Percentiles rank a stretch among this genome's conserved stretches.
phyloP scores from a whole-genome alignment of 2,797 vertebrate species.

The Siniperca scherzeri region DNA sequence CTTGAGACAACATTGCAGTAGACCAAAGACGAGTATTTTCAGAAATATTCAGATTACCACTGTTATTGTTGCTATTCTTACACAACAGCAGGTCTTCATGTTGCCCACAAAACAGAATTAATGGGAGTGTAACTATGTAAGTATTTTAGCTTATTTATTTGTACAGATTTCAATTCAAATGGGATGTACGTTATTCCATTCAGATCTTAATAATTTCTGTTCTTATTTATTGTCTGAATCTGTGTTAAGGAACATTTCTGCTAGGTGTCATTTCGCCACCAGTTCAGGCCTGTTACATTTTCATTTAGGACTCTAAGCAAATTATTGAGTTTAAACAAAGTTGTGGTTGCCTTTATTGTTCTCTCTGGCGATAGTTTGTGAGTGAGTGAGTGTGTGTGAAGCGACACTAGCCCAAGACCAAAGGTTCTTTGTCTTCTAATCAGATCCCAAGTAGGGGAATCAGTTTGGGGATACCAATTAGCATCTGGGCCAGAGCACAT shows the following conservation, averaged over 20 bases:
- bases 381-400: neutral
- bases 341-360: conserved; percentile 31
- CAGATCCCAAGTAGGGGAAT: conserved; percentile 52
- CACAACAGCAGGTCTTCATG: neutral
- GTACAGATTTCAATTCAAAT: conserved; percentile 21
- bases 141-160: neutral
- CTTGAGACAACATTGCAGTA: conserved; percentile 34
- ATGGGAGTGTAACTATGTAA: neutral
- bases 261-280: neutral
- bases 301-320: conserved; percentile 57
- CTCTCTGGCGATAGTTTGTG: conserved; percentile 22
- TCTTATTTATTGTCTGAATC: conserved; percentile 9
- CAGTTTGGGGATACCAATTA: conserved; percentile 73
- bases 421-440: conserved; percentile 62
- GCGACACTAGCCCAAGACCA: conserved; percentile 57
- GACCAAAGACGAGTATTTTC: conserved; percentile 26
- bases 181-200: neutral
- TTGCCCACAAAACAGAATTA: conserved; percentile 6
- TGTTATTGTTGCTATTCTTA: conserved; percentile 12
- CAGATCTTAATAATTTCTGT: neutral
- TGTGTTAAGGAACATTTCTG: neutral
- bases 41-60: conserved; percentile 23
- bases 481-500: conserved; percentile 68
- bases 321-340: conserved; percentile 55
- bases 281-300: conserved; percentile 37